These are phyloP conservation scores for Etheostoma spectabile DNA, from an alignment of 2,113 vertebrate species.

Conservation along the genomic window DNA sequence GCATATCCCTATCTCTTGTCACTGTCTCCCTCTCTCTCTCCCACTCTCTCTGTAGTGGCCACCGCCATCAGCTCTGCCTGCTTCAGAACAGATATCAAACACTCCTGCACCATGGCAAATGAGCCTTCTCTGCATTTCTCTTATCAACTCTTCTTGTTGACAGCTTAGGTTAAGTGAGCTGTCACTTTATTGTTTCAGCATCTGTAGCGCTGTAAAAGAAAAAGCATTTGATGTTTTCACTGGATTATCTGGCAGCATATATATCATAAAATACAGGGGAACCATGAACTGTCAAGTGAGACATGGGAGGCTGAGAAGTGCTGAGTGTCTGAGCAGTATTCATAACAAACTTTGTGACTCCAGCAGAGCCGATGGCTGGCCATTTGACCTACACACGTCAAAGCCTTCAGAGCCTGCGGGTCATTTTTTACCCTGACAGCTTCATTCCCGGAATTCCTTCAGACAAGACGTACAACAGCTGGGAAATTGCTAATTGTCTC, in stretches of 20 bases:
- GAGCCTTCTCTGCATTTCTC: not conserved
- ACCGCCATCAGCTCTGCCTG: not conserved
- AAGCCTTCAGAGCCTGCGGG: constrained; percentile 49
- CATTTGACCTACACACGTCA: constrained; percentile 75
- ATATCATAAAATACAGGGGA: not conserved
- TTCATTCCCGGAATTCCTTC: constrained; percentile 71
- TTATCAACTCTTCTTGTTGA: not conserved
- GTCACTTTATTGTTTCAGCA: not conserved
- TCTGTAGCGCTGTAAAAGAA: not conserved
- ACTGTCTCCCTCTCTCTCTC: no score
- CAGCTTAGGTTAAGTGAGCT: not conserved
- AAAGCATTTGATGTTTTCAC: not conserved
- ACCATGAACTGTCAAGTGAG: constrained; percentile 1
- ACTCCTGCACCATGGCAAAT: not conserved
- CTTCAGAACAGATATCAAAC: not conserved
- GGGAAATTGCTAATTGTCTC: constrained; percentile 67
- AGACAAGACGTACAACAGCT: constrained; percentile 71
- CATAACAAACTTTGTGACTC: constrained; percentile 64
- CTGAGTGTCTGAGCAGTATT: constrained; percentile 50
- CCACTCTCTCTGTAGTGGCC: not conserved
- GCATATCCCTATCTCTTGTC: not conserved
- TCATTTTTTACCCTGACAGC: constrained; percentile 69
- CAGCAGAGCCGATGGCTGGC: constrained; percentile 40
- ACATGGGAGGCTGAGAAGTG: constrained; percentile 38
- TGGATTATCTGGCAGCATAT: not conserved